Evolutionary conservation across 35 echinoderm and acorn worm genomes (phyloP), one percentile per base, ranked within the genome.

Genomic region (Ophioderma brevispina): DNA sequence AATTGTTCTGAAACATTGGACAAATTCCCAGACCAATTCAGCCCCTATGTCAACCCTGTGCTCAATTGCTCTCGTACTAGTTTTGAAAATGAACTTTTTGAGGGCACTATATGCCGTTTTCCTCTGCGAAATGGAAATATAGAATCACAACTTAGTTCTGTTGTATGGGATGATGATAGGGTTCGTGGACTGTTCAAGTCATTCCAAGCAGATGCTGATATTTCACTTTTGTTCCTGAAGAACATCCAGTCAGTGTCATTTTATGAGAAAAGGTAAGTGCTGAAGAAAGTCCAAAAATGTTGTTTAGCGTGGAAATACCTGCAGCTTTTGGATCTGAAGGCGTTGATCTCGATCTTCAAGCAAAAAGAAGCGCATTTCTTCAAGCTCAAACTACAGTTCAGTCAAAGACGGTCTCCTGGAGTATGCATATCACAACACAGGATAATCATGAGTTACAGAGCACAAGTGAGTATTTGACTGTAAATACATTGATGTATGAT

Each of bases 21-120:
- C 5, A 59, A 81, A 39, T 89, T 76, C 50, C 38, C 70, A 5
- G 93, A 95, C 37, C 97, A 99, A 59, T 90, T 95, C 34, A 37
- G 78, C 31, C 93, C 97, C 23, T 99, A 88, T 75, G 49, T 40
- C 0, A 42, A 84, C 19, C 35, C 90, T 8, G 87, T 99, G 64
- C n/a, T 31, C 37, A 78, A 83, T 33, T 55, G 37, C 5, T 32
- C 64, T 76, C n/a, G 89, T 37, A n/a, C 35, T 37, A 80, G 80
- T 2, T 33, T 75, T 38, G 75, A 80, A 31, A 43, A 39, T 4
- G 40, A 90, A 49, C 0, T 30, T 0, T 85, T 89, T 36, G 37
- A 82, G 15, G 96, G 93, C 40, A 93, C 96, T 17, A 6, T 98
- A 19, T 98, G 95, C 38, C 90, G 96, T 5, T 98, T 98, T 76